A percentile compares a stretch with the other conserved stretches of the same genome.
These are phyloP conservation scores for Tetragonula clypearis DNA, from an alignment of 1,140 invertebrate genomes.

Conservation along the genomic window DNA sequence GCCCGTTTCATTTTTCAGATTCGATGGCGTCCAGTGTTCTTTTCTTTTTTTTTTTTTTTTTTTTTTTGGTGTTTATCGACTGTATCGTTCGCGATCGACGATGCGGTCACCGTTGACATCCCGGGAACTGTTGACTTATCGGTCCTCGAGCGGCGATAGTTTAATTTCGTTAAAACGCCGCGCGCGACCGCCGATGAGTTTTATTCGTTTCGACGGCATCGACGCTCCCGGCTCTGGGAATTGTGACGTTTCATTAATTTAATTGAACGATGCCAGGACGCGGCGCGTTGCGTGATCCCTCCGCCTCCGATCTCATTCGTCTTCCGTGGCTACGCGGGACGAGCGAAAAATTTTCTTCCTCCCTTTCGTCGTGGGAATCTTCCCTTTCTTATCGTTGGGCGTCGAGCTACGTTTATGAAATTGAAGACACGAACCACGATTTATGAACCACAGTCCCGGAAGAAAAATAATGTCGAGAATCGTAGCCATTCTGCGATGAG, in stretches of 20 bases:
- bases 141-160: slow-evolving; percentile 13
- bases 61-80: neutral
- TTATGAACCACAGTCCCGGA: slow-evolving; percentile 11
- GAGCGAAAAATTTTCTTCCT: neutral
- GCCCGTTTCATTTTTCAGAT: neutral
- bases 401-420: neutral
- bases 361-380: neutral
- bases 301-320: slow-evolving; percentile 19
- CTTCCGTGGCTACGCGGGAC: neutral
- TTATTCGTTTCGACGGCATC: neutral
- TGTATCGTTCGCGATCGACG: neutral
- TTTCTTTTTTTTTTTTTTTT: neutral
- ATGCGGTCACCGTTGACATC: neutral
- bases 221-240: neutral
- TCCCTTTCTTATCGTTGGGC: too few relatives aligned
- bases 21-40: neutral
- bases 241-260: slow-evolving; percentile 53
- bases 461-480: slow-evolving; percentile 24
- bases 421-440: slow-evolving; percentile 21
- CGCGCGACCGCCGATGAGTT: neutral
- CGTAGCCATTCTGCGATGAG: too few relatives aligned
- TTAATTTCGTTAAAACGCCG: slow-evolving; percentile 41
- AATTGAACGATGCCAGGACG: slow-evolving; percentile 10
- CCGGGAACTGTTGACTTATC: neutral
- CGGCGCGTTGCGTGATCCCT: neutral